Evolutionary conservation across 2,797 vertebrate species (phyloP).

Genomic region (Epinephelus coioides): DNA sequence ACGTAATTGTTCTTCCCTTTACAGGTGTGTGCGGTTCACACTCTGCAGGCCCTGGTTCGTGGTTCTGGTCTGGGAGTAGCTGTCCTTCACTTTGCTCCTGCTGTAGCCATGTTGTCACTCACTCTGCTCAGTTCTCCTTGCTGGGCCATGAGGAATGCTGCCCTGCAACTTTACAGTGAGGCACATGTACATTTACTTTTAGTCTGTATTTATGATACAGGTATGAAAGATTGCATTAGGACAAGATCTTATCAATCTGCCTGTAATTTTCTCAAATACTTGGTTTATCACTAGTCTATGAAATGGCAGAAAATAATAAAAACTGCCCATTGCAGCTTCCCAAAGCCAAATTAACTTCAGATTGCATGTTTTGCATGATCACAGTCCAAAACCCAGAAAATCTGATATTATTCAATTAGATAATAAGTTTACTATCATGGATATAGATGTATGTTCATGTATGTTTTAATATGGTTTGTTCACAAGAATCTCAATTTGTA

Average conservation of each 20-base stretch:
- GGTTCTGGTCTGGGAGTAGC: constrained; percentile 85
- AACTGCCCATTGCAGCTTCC: background rate
- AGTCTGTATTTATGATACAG: background rate
- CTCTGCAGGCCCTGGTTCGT: constrained; percentile 90
- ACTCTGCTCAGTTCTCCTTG: constrained; percentile 87
- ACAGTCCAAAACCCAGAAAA: background rate
- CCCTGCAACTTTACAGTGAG: constrained; percentile 94
- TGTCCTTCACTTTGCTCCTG: constrained; percentile 84
- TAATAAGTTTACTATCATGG: background rate
- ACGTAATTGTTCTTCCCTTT: background rate
- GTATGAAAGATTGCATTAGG: background rate
- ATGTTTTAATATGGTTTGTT: no score
- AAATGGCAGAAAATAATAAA: constrained; percentile 2
- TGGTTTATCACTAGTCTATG: background rate
- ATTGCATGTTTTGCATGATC: background rate
- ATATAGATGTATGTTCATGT: no score
- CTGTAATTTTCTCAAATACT: background rate
- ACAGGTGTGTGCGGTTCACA: constrained; percentile 92
- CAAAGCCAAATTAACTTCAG: background rate
- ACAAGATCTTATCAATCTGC: background rate
- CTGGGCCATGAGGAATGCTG: constrained; percentile 96
- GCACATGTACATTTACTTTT: constrained; percentile 14
- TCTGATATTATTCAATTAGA: background rate
- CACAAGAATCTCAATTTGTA: no score
- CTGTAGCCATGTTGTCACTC: constrained; percentile 86